Percentiles rank a stretch among this genome's conserved stretches.
phyloP scores from a whole-genome alignment of 2,797 vertebrate genomes.

The Enteromius anoplus region DNA sequence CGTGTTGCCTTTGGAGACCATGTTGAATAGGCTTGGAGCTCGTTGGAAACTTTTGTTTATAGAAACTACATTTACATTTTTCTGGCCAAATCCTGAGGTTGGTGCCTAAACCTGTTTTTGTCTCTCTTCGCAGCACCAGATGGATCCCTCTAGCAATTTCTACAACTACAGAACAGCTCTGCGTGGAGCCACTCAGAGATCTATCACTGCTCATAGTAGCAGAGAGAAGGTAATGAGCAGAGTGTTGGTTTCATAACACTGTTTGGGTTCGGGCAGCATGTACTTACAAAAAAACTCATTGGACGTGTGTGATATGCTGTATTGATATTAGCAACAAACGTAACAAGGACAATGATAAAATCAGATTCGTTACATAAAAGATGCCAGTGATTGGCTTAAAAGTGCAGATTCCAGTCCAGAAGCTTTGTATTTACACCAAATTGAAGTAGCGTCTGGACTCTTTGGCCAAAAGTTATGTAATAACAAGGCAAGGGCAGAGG shows the following conservation, averaged over 20 bases:
- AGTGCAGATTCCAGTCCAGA: slow-evolving; percentile 17
- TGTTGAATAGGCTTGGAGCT: background rate
- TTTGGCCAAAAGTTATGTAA: slow-evolving; percentile 64
- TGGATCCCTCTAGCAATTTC: slow-evolving; percentile 98
- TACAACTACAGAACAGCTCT: slow-evolving; percentile 95
- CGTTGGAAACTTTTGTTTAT: slow-evolving; percentile 21
- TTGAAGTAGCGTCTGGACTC: slow-evolving; percentile 14
- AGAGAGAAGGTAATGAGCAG: slow-evolving; percentile 87
- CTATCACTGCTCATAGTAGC: slow-evolving; percentile 89
- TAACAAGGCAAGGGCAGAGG: slow-evolving; percentile 38
- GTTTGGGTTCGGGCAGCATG: background rate
- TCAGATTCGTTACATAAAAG: slow-evolving; percentile 48
- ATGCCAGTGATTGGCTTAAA: slow-evolving; percentile 29
- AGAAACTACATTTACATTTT: background rate
- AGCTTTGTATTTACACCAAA: slow-evolving; percentile 53
- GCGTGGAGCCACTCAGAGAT: slow-evolving; percentile 89
- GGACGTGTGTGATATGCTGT: slow-evolving; percentile 32
- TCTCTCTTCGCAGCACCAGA: slow-evolving; percentile 84
- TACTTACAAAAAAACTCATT: slow-evolving; percentile 16
- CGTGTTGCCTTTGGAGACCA: background rate
- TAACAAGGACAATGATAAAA: slow-evolving; percentile 14
- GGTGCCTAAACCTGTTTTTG: slow-evolving; percentile 6
- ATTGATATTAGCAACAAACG: background rate
- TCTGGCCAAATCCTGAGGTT: background rate
- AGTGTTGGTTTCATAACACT: background rate